A percentile compares a stretch with the other conserved stretches of the same genome.
Evolutionary conservation across 2,797 vertebrate genomes (phyloP).

Genomic region (Neoniphon sammara): DNA sequence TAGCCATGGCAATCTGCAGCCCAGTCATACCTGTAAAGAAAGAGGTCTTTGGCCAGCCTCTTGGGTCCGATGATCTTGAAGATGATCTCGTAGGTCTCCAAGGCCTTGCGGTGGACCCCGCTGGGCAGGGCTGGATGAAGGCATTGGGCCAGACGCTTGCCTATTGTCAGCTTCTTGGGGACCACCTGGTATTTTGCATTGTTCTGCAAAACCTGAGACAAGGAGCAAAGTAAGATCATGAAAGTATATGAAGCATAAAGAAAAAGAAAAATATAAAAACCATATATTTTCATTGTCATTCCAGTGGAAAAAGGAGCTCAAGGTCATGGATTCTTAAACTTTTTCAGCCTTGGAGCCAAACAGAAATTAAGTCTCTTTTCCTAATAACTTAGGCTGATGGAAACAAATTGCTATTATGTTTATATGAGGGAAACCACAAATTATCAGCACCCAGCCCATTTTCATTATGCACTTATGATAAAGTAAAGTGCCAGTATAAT

Average conservation of each 20-base stretch:
- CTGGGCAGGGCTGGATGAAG: constrained; percentile 98
- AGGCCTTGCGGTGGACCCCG: constrained; percentile 97
- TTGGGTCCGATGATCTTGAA: constrained; percentile 99
- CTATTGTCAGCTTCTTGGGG: constrained; percentile 96
- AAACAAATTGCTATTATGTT: not conserved
- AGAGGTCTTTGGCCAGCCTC: constrained; percentile 97
- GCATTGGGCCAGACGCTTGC: constrained; percentile 96
- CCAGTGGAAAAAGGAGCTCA: not conserved
- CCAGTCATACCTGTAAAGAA: constrained; percentile 92
- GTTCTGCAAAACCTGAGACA: constrained; percentile 92
- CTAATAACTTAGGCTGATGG: not conserved
- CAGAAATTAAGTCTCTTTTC: too few relatives aligned
- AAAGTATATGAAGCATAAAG: not conserved
- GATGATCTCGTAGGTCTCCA: constrained; percentile 99
- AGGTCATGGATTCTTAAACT: not conserved
- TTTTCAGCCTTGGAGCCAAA: too few relatives aligned
- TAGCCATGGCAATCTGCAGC: not conserved
- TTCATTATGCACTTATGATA: too few relatives aligned
- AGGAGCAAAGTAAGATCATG: not conserved
- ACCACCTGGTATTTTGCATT: constrained; percentile 99
- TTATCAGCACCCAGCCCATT: too few relatives aligned
- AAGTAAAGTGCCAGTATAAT: too few relatives aligned
- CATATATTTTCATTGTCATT: not conserved
- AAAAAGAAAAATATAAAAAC: not conserved
- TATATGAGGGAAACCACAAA: too few relatives aligned